These are phyloP conservation scores for Hylomyscus alleni DNA, from an alignment of 2,797 vertebrate species.

Conservation along the genomic window DNA sequence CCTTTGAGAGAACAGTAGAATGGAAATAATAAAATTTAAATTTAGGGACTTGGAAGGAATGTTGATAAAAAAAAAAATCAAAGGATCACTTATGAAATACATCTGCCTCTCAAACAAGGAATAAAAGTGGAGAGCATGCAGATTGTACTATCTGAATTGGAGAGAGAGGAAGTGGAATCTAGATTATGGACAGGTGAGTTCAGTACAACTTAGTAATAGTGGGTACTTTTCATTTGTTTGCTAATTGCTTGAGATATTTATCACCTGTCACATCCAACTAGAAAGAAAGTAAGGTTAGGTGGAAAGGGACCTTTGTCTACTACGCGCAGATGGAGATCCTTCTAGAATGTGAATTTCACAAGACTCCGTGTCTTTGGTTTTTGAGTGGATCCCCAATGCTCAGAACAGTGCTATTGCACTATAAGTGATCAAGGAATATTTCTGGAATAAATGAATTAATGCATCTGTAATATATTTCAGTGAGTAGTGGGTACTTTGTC, in stretches of 20 bases:
- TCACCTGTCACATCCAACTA: neutral
- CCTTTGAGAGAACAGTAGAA: conserved; percentile 38
- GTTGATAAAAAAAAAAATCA: conserved; percentile 44
- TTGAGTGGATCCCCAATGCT: neutral
- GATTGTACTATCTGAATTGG: neutral
- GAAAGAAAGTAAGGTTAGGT: neutral
- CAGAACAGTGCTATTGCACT: neutral
- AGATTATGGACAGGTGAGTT: neutral
- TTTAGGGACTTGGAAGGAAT: neutral
- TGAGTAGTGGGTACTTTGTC: neutral
- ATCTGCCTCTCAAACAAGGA: neutral
- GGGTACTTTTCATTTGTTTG: neutral
- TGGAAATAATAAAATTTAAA: conserved; percentile 17
- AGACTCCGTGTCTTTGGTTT: neutral
- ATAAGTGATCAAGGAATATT: neutral
- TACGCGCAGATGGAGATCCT: neutral
- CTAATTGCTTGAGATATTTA: conserved; percentile 17
- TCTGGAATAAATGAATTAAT: neutral
- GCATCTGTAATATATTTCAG: neutral
- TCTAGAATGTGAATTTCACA: neutral
- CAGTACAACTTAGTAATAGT: neutral
- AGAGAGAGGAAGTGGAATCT: neutral
- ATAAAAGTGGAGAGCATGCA: neutral
- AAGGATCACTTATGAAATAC: neutral
- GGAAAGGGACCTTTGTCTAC: neutral